phyloP scores from a whole-genome alignment of 2,113 vertebrate species.

The Galemys pyrenaicus region DNA sequence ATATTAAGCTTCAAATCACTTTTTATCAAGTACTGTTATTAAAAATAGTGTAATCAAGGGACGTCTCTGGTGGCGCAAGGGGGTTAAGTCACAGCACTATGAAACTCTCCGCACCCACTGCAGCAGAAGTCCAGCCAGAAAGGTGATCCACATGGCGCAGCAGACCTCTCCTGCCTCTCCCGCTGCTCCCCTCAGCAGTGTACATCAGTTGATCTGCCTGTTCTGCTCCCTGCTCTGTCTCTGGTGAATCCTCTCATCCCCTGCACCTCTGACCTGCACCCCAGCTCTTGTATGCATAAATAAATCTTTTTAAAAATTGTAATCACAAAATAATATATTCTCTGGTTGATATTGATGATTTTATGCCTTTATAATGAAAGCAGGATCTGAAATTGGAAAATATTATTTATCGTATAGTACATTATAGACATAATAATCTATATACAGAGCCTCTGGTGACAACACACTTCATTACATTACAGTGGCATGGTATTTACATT shows the following conservation, averaged over 20 bases:
- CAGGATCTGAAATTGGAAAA: background rate
- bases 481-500: background rate
- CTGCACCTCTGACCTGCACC: too few relatives aligned
- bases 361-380: constrained; percentile 27
- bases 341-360: background rate
- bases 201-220: too few relatives aligned
- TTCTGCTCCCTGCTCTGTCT: too few relatives aligned
- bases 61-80: too few relatives aligned
- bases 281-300: too few relatives aligned
- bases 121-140: too few relatives aligned
- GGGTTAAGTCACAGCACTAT: too few relatives aligned
- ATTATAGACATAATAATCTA: background rate
- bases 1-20: background rate
- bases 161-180: too few relatives aligned
- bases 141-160: too few relatives aligned
- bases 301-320: background rate
- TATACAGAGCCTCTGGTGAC: background rate
- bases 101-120: too few relatives aligned
- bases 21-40: background rate
- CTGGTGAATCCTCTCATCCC: too few relatives aligned
- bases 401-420: background rate
- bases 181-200: too few relatives aligned
- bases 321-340: background rate
- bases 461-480: background rate
- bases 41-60: background rate